Base-by-base conservation (phyloP, 2,888 invertebrate species). In the Andrena marginata region DNA sequence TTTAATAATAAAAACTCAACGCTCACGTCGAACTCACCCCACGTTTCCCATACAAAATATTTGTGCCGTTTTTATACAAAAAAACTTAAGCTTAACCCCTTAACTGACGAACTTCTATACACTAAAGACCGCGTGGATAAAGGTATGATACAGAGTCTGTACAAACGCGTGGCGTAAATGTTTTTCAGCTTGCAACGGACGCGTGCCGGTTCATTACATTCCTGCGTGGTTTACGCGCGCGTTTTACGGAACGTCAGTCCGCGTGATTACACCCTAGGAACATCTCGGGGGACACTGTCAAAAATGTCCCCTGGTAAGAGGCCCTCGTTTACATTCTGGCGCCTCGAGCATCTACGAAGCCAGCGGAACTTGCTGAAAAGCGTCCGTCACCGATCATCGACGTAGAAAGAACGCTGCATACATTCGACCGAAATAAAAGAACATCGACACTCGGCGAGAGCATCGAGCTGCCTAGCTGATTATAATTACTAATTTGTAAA, bases 71-170 rank as follows among this genome's bases (percentile, higher is more conserved):
- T 87, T 85, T 56, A 85, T 89, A 86, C 81, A 89, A 85, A 87
- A 74, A 83, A 84, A 87, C 79, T 89, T 85, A 74, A 88, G 73
- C 80, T 86, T 87, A 79, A 64, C 62, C 72, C 35, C 60, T 81
- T 84, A 84, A 89, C 77, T 77, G 87, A 83, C 81, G 76, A 84
- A 85, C 77, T 69, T 69, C 80, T 86, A 87, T 82, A 85, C 80
- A 73, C 77, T 81, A 83, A 82, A 85, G 82, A 81, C 84, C 85
- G 83, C 84, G 62, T 26, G 84, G 82, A 42, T 84, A 84, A 56
- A 90, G 70, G 80, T 90, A 90, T 88, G 82, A 89, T 90, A 92
- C 89, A 91, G 87, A 90, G 86, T 90, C 90, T 92, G 90, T 91
- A 91, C 90, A 92, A 91, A 89, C 82, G 79, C 85, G 74, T 75